Evolutionary conservation across 2,797 vertebrate species (phyloP).

Genomic region (Aplochiton taeniatus): DNA sequence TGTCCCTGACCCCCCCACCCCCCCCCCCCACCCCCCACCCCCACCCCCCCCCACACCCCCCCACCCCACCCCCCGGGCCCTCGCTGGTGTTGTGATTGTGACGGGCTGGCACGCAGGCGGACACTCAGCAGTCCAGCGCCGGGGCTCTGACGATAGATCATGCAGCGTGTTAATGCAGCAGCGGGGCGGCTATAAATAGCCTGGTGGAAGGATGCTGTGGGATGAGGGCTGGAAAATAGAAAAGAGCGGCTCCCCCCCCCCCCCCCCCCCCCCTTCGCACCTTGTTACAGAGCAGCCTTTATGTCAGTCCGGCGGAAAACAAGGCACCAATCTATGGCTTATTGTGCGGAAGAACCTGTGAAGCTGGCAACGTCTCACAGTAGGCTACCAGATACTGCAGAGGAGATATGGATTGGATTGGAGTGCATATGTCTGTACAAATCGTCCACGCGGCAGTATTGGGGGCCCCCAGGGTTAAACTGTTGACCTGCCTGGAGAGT

Average conservation of each 20-base stretch:
- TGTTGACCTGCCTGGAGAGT: too few relatives aligned
- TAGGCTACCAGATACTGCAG: too few relatives aligned
- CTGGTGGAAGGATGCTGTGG: conserved; percentile 33
- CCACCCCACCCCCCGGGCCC: conserved; percentile 41
- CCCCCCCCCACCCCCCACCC: too few relatives aligned
- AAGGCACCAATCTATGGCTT: background rate
- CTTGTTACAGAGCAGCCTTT: conserved; percentile 19
- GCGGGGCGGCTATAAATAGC: conserved; percentile 65
- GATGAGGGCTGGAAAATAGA: conserved; percentile 47
- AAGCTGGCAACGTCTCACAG: too few relatives aligned
- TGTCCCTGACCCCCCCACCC: conserved; percentile 26
- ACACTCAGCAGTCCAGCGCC: conserved; percentile 68
- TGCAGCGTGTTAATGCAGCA: conserved; percentile 67
- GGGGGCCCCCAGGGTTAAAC: too few relatives aligned
- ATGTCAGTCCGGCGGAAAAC: conserved; percentile 27
- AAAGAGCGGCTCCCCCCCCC: conserved; percentile 7
- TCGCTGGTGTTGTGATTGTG: conserved; percentile 57
- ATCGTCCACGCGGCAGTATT: too few relatives aligned
- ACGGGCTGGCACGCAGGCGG: conserved; percentile 65
- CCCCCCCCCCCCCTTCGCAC: background rate
- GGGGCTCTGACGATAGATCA: conserved; percentile 67
- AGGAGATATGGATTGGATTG: too few relatives aligned
- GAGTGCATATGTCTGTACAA: too few relatives aligned
- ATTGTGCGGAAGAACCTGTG: too few relatives aligned
- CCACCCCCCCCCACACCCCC: too few relatives aligned